Evolutionary conservation across 1,140 invertebrate species (phyloP), one percentile per base, ranked within the genome.

Genomic region (Hylyphantes graminicola): DNA sequence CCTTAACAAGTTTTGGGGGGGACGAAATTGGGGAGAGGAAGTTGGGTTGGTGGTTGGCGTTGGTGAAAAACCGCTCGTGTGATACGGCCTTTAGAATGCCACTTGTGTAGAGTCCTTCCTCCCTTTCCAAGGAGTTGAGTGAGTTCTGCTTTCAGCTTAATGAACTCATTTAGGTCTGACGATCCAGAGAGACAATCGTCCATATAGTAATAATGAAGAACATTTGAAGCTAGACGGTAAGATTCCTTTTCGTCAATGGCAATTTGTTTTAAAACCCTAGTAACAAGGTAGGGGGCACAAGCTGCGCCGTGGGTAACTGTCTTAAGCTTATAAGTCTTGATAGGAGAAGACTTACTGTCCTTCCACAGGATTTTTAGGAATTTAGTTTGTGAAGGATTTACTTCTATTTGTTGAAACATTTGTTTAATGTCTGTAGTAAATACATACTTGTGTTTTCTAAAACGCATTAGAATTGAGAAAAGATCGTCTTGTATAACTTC

Each of bases 271-370:
- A 90, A 65, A 2, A 80, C 82, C 11, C 89, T 81, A 3, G 88
- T 85, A 0, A 89, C 88, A 9, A 89, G 73, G 82, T 86, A 90
- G 9, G 89, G 87, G 4, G 87, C 87, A 6, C 86, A 0, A 55
- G n/a, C 81, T 10, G n/a, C n/a, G n/a, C n/a, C n/a, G n/a, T n/a
- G n/a, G 87, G 88, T 89, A 0, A 90, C 88, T 0, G 88, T 88
- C 5, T 72, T 86, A 15, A 90, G 83, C 57, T 85, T n/a, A 82
- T 86, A 90, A 19, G 67, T 83, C 59, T 87, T 63, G 50, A 88
- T 54, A 7, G 19, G 64, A 2, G 87, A 64, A 35, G 79, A 21
- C 51, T 81, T 81, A 35, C 21, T 12, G 19, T 86, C 54, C 65
- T 87, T 76, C 87, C 88, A 88, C 12, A 89, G 59, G 48, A 87